Base-by-base conservation (phyloP, 2,888 invertebrate genomes). In the Drosophila longiperda region DNA sequence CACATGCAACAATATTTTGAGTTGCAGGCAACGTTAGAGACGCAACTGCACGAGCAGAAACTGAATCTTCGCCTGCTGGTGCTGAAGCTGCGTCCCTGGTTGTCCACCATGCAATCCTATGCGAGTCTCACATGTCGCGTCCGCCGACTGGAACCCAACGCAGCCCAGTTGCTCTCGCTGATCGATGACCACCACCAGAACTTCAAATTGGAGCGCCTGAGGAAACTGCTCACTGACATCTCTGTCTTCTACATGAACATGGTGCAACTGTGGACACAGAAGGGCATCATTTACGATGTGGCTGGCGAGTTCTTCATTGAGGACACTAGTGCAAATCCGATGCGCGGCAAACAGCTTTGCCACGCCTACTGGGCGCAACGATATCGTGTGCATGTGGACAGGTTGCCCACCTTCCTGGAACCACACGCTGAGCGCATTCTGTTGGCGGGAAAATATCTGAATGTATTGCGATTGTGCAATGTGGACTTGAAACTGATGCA, bases 251-350 rank as follows among this genome's bases (percentile, higher is more conserved):
- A 87, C 32, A 83, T 87, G 83, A 83, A 81, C 32, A 81, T 86
- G 36, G 83, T 87, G 7, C 84, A 87, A 50, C 20, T 84, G 23
- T 87, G 87, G 87, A 86, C 69, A 0, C 88, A 87, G 29, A 86
- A 86, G 59, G 87, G 88, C 0, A 61, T 84, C 0, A 60, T 88
- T 17, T 80, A 82, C 57, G 86, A 87, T 34, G 26, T 68, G 4
- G 70, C 73, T 1, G 29, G 61, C 0, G 86, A 87, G 59, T 87
- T 87, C 29, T 87, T 81, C 7, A 66, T 87, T 0, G 84, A 86
- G 73, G 87, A 88, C 36, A 72, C 66, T 23, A 58, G 54, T 0
- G 57, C 77, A 12, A 73, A 29, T 54, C 66, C 60, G 3, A 65
- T 75, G 73, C 78, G 73, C 66, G 78, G 75, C 36, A 78, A 75